Conservation (phyloP, 2,113 vertebrate species). For the Hirundichthys speculiger region DNA sequence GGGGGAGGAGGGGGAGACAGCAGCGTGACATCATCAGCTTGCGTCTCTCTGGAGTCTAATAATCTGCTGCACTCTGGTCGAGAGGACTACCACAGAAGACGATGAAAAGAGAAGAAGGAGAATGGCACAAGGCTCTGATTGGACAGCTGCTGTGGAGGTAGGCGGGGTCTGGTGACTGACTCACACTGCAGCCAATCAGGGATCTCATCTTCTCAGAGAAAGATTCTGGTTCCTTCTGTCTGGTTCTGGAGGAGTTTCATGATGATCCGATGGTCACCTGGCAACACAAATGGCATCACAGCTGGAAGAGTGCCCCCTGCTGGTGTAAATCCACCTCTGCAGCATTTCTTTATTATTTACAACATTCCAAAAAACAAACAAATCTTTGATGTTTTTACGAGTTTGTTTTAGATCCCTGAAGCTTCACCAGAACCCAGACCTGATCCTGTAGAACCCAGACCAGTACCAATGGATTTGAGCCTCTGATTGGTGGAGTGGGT, state of each 20-base stretch:
- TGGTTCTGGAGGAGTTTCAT: slow-evolving; percentile 9
- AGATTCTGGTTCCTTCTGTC: background rate
- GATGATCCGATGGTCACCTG: background rate
- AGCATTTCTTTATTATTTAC: background rate
- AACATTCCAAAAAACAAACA: background rate
- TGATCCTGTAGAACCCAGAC: background rate
- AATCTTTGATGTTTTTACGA: no score
- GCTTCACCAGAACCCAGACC: background rate
- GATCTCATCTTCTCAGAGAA: background rate
- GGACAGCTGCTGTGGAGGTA: slow-evolving; percentile 6
- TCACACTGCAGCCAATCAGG: slow-evolving; percentile 17
- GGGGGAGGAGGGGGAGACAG: background rate
- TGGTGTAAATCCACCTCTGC: background rate
- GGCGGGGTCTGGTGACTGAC: background rate
- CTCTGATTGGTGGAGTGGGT: slow-evolving; percentile 26
- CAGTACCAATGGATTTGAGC: background rate
- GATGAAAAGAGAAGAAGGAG: background rate
- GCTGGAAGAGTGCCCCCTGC: background rate
- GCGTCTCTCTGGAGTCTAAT: background rate
- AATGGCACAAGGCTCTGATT: slow-evolving; percentile 4
- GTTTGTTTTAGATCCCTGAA: background rate
- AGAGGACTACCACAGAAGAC: slow-evolving; percentile 7
- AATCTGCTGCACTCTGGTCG: accelerated
- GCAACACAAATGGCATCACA: accelerated
- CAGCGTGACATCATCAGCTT: slow-evolving; percentile 13